phyloP scores from a whole-genome alignment of 2,797 vertebrate genomes.

The Anguilla pacifica region DNA sequence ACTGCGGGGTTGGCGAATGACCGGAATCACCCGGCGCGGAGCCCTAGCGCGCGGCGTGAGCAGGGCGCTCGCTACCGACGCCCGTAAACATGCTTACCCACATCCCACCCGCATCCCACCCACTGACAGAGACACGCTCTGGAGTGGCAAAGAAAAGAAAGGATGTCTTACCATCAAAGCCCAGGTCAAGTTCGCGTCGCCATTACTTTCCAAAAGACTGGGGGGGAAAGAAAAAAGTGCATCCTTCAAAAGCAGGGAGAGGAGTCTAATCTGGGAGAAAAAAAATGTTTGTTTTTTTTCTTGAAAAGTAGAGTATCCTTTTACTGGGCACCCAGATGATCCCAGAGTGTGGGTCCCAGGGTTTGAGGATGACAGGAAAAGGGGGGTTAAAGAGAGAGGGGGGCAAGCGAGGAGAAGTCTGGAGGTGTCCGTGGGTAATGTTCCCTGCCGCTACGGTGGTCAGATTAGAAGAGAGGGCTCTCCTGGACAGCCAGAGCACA shows the following conservation, averaged over 20 bases:
- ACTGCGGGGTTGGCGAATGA: background rate
- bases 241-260: background rate
- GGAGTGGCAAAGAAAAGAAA: background rate
- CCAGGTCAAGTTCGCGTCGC: background rate
- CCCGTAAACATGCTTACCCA: background rate
- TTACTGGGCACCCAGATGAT: background rate
- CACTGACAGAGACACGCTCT: background rate
- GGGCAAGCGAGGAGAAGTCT: background rate
- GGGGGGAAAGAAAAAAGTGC: background rate
- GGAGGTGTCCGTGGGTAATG: background rate
- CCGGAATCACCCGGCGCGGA: background rate
- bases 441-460: background rate
- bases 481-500: conserved; percentile 19
- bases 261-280: background rate
- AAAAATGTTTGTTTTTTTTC: no score
- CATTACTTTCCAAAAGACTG: background rate
- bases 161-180: background rate
- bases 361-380: background rate
- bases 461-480: background rate
- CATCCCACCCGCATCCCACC: background rate
- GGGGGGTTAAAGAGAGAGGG: background rate
- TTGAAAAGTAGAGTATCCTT: background rate
- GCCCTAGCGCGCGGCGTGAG: background rate
- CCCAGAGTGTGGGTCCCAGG: background rate
- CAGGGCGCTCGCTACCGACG: background rate